phyloP scores from a whole-genome alignment of 2,888 invertebrate genomes.

The Theretra japonica region DNA sequence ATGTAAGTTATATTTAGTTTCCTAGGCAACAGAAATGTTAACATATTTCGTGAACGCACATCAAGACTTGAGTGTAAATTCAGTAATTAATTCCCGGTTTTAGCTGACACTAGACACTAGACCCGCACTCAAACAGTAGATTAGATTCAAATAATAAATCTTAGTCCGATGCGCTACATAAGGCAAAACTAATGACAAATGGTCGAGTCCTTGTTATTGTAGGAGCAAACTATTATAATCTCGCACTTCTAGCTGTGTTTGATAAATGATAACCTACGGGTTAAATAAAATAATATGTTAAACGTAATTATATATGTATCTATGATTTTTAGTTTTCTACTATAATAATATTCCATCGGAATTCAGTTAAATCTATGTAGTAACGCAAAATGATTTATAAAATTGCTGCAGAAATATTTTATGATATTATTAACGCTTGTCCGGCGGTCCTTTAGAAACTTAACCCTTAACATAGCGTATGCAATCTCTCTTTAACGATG shows the following conservation, averaged over 20 bases:
- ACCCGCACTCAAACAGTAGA: neutral
- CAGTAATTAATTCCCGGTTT: neutral
- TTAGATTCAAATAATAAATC: conserved; percentile 21
- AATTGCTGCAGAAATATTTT: too few species aligned
- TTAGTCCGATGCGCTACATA: conserved; percentile 3
- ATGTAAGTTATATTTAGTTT: too few species aligned
- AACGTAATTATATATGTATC: neutral
- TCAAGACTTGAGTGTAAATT: neutral
- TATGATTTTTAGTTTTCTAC: too few species aligned
- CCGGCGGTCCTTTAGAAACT: too few species aligned
- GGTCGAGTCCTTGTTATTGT: conserved; percentile 24
- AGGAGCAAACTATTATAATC: neutral
- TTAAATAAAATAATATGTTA: neutral
- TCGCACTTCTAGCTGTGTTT: neutral
- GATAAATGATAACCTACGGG: neutral
- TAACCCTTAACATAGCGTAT: too few species aligned
- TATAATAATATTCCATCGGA: too few species aligned
- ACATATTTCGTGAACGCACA: neutral
- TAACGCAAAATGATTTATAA: too few species aligned
- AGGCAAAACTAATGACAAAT: conserved; percentile 16
- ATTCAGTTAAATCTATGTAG: too few species aligned
- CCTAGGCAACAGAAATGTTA: too few species aligned
- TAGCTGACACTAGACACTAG: conserved; percentile 3
- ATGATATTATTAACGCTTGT: too few species aligned
- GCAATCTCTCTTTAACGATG: too few species aligned